A percentile compares a stretch with the other conserved stretches of the same genome.
Conservation (phyloP, 92 coral and sea anemone genomes). For the Zoanthus gigantus region DNA sequence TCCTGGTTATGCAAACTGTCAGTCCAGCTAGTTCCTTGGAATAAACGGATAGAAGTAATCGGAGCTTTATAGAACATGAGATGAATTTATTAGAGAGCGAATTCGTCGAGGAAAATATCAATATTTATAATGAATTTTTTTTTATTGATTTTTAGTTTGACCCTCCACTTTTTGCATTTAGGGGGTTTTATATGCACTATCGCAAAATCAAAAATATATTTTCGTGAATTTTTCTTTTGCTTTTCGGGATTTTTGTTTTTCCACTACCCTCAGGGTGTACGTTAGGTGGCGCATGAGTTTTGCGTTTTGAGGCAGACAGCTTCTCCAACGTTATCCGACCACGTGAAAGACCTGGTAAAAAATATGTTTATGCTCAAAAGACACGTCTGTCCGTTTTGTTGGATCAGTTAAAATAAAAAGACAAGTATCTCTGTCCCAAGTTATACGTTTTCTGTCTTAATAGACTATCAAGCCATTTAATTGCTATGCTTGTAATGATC, state of each 20-base stretch:
- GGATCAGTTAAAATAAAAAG: neutral
- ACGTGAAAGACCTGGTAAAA: slow-evolving; percentile 11
- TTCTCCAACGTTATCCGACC: neutral
- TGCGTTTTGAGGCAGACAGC: neutral
- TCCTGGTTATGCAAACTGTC: slow-evolving; percentile 9
- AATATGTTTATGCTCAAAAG: slow-evolving; percentile 3
- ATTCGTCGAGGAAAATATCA: slow-evolving; percentile 3
- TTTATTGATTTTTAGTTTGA: neutral
- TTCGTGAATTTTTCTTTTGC: neutral
- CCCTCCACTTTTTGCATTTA: neutral
- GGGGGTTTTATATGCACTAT: neutral
- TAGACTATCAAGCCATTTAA: neutral
- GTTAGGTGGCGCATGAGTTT: slow-evolving; percentile 5
- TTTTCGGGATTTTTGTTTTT: slow-evolving; percentile 10
- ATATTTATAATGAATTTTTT: neutral
- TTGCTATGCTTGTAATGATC: slow-evolving; percentile 2
- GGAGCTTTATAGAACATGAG: neutral
- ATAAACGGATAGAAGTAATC: slow-evolving; percentile 1
- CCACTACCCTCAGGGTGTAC: neutral
- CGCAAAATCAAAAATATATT: neutral
- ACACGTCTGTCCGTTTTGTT: slow-evolving; percentile 13
- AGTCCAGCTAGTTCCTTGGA: slow-evolving; percentile 13
- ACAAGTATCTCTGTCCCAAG: neutral
- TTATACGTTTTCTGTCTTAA: neutral
- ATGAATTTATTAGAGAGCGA: slow-evolving; percentile 1